phyloP scores from a whole-genome alignment of 64 coral and sea anemone genomes.

The Catalaphyllia jardinei region DNA sequence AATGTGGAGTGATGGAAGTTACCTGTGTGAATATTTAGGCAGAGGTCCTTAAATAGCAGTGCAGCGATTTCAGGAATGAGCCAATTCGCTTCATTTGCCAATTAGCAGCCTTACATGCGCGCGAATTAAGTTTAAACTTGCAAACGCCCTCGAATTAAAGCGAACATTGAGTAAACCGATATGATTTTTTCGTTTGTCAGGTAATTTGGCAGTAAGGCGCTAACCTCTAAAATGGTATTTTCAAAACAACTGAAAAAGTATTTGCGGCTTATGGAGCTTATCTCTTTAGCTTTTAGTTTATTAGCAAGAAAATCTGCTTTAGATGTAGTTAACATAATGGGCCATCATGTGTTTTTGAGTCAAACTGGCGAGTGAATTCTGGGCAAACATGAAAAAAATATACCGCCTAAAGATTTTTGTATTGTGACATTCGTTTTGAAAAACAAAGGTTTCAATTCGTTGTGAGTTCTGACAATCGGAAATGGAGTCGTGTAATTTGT shows the following conservation, averaged over 20 bases:
- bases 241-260: background rate
- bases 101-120: background rate
- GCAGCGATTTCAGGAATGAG: no score
- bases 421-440: constrained; percentile 1
- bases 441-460: background rate
- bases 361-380: background rate
- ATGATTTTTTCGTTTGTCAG: background rate
- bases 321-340: background rate
- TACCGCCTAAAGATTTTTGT: background rate
- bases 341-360: background rate
- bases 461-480: constrained; percentile 8
- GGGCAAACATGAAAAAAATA: background rate
- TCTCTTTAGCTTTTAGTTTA: background rate
- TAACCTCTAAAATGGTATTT: constrained; percentile 22
- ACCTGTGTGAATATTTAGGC: background rate
- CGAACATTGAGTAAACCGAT: constrained; percentile 17
- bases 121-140: background rate
- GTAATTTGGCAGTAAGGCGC: constrained; percentile 13
- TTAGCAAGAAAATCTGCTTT: background rate
- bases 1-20: background rate
- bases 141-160: background rate
- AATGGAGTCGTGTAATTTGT: constrained; percentile 8
- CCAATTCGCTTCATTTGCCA: background rate
- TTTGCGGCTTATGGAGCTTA: constrained; percentile 12
- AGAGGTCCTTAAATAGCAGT: background rate